Evolutionary conservation across 1,140 invertebrate species (phyloP), one percentile per base, ranked within the genome.

Genomic region (Aleiodes sp.): DNA sequence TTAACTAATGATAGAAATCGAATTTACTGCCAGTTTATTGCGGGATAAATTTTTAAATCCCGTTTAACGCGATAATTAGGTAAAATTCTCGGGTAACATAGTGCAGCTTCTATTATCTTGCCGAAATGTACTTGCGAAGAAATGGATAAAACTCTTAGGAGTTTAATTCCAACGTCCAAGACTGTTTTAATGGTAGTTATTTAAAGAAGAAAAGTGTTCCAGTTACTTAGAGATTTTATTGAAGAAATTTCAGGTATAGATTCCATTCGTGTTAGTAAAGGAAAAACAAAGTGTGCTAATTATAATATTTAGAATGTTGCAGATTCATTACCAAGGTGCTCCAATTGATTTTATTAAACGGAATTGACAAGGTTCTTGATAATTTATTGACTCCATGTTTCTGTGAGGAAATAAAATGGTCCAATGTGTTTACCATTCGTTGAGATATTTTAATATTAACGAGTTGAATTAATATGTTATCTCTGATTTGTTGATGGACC

Each of bases 381-480:
- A 21, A 24, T 52, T 52, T 52, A 24, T 24, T 24, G 4, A 52
- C 26, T 52, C 46, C 46, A 52, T 24, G 2, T 52, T 6, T 52
- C 26, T 52, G 26, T 19, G 41, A 46, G 7, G 19, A 46, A 46
- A 46, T 14, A n/a, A n/a, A n/a, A n/a, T n/a, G n/a, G n/a, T 46
- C n/a, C 41, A 16, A 52, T 9, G 16, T 12, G 46, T 52, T 52
- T 52, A 52, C 9, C 19, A 52, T 52, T 24, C 46, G 46, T 52
- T 52, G 46, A 52, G 46, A 52, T 24, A 52, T 52, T 52, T 52
- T 4, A 52, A 52, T 43, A 43, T 43, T 43, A 43, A 52, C 46
- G 7, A 52, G 46, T 52, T 52, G 10, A 52, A 24, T 52, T 24
- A 35, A 52, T 52, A 24, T 52, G 16, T 52, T 52, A 24, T 2